Evolutionary conservation across 2,113 vertebrate species (phyloP).

Genomic region (Australoheros scitulus): DNA sequence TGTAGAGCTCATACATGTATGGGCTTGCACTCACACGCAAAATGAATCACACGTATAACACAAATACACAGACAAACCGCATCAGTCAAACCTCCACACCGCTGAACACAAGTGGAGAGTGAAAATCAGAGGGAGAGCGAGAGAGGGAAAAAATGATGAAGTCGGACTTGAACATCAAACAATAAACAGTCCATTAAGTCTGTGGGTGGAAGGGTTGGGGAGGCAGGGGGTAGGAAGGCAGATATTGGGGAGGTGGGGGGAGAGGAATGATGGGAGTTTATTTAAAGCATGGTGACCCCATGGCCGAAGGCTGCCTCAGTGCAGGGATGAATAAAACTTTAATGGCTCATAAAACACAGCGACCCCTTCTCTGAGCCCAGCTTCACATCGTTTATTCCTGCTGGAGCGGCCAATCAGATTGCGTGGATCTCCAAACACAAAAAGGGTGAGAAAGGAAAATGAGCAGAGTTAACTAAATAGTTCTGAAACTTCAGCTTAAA

Average conservation of each 20-base stretch:
- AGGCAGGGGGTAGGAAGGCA: constrained; percentile 64
- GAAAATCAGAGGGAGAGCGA: constrained; percentile 39
- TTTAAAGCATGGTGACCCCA: constrained; percentile 95
- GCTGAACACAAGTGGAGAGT: constrained; percentile 45
- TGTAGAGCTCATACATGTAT: neutral
- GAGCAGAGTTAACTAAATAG: neutral
- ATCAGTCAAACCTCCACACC: constrained; percentile 56
- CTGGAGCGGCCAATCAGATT: constrained; percentile 59
- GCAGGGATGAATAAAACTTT: constrained; percentile 99
- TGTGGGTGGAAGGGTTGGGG: constrained; percentile 48
- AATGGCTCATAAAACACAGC: constrained; percentile 99
- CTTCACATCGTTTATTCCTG: constrained; percentile 80
- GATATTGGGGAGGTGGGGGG: constrained; percentile 84
- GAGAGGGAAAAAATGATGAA: constrained; percentile 78
- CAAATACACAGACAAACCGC: constrained; percentile 52
- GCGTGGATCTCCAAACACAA: constrained; percentile 56
- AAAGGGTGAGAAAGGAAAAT: neutral
- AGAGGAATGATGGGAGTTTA: constrained; percentile 93
- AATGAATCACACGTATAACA: constrained; percentile 25
- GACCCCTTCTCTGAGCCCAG: constrained; percentile 87
- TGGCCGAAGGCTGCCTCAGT: constrained; percentile 94
- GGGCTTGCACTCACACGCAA: constrained; percentile 15
- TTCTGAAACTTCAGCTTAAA: neutral
- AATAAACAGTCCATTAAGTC: constrained; percentile 87
- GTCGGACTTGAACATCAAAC: constrained; percentile 85